Evolutionary conservation across 2,113 vertebrate genomes (phyloP), one percentile per base, ranked within the genome.

Genomic region (Archilochus colubris): DNA sequence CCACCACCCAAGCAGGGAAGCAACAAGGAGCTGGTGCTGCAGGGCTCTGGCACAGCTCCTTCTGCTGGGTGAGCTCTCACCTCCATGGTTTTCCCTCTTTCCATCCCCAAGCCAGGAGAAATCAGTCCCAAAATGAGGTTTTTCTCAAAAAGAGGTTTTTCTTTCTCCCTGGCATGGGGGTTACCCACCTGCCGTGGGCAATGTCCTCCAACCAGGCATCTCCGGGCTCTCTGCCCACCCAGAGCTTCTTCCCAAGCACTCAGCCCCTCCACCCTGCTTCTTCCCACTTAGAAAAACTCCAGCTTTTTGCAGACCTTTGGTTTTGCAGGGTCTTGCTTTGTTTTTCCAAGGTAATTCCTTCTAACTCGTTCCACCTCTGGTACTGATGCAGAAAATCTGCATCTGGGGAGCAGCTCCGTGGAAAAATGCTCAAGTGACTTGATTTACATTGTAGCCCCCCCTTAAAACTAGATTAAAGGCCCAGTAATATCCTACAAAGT

Each of bases 381-480:
- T 14, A 1, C 2, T 25, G 57, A 69, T 36, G 70, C 0, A 9
- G 79, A 54, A 54, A 83, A 77, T 10, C 7, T 4, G 61, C 59
- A 67, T 27, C 57, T 13, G 61, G 92, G 92, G 92, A 77, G 38
- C 31, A 33, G 16, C 55, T 83, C 10, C 46, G 12, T 40, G 88
- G 90, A 43, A 75, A 95, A 86, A 33, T 9, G 46, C 33, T 74
- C 8, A 40, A 81, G 31, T 24, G 70, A 22, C 67, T 31, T 50
- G 93, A 91, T 94, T 95, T 82, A 14, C 85, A 59, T 25, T 3
- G 44, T n/a, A 72, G 53, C 82, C 53, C 44, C 44, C 79, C 91
- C 93, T 88, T 24, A 55, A 55, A 68, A 20, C 23, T 7, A 36
- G 79, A 82, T 87, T 40, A 61, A 73, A 55, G 70, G 3, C 25